Evolutionary conservation across 2,888 invertebrate genomes (phyloP).

Genomic region (Xestoiulus laeticollis): DNA sequence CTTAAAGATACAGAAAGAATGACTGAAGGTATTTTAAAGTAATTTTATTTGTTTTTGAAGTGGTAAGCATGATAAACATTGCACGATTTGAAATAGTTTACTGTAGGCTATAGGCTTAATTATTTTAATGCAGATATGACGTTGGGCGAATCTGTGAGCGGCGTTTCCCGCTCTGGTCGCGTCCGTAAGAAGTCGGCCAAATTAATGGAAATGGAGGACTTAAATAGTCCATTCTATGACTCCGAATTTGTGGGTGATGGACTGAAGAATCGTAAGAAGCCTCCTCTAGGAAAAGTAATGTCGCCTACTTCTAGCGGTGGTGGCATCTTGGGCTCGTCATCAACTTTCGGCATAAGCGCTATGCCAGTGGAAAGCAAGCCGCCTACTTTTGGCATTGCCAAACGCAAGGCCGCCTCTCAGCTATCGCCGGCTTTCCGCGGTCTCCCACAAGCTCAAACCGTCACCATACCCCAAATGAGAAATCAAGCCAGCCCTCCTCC

Average conservation of each 20-base stretch:
- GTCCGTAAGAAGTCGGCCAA: conserved; percentile 95
- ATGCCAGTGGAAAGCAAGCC: conserved; percentile 42
- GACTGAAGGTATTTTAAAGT: background rate
- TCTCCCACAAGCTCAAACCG: conserved; percentile 8
- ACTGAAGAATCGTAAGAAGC: conserved; percentile 31
- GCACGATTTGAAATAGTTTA: too few species aligned
- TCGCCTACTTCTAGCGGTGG: background rate
- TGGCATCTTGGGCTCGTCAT: background rate
- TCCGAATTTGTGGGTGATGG: background rate
- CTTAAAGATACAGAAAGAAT: background rate
- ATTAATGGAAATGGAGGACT: conserved; percentile 73
- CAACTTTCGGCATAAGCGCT: conserved; percentile 40
- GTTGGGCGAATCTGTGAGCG: conserved; percentile 67
- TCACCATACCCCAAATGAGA: background rate
- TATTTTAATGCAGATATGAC: conserved; percentile 42
- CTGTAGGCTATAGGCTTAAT: background rate
- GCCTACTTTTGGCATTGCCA: background rate
- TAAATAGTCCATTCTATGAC: conserved; percentile 45
- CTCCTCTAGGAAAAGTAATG: conserved; percentile 41
- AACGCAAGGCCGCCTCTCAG: conserved; percentile 3
- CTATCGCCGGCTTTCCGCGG: background rate
- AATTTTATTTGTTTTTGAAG: background rate
- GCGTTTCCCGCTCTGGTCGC: conserved; percentile 87
- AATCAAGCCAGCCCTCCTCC: background rate
- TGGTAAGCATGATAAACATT: too few species aligned